Evolutionary conservation across 2,797 vertebrate genomes (phyloP).

Genomic region (Galagoides demidoff): DNA sequence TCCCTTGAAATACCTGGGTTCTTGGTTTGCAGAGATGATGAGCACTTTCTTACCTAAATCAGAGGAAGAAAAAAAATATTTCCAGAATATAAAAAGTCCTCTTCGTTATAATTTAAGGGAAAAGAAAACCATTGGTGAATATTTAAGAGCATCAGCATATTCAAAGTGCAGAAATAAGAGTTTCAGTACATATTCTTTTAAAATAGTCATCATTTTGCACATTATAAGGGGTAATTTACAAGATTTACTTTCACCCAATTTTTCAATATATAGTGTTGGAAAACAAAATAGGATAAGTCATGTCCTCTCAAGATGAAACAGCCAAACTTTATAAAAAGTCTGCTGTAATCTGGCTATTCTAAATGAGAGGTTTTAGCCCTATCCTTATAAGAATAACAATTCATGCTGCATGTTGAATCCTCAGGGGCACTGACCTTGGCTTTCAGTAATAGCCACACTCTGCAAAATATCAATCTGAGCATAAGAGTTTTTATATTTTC

Average conservation of each 20-base stretch:
- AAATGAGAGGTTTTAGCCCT: neutral
- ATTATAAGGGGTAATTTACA: neutral
- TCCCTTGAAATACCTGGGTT: constrained; percentile 89
- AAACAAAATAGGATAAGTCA: neutral
- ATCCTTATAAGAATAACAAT: neutral
- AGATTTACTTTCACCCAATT: neutral
- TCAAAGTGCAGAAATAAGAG: neutral
- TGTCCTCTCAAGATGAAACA: neutral
- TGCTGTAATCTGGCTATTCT: neutral
- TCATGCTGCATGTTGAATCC: neutral
- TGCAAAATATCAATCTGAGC: neutral
- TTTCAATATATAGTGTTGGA: neutral
- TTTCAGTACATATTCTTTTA: neutral
- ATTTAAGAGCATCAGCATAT: too few species aligned
- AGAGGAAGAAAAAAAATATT: neutral
- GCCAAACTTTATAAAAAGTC: neutral
- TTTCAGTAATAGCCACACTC: neutral
- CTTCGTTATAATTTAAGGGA: neutral
- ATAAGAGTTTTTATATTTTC: neutral
- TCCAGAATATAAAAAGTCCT: too few species aligned
- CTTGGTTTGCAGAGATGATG: constrained; percentile 93
- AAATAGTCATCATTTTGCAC: neutral
- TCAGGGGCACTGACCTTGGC: neutral
- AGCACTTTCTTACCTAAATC: constrained; percentile 88
- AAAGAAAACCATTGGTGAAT: neutral